Percentiles rank a stretch among this genome's conserved stretches.
phyloP scores from a whole-genome alignment of 2,113 vertebrate species.

The Cephalopterus ornatus region DNA sequence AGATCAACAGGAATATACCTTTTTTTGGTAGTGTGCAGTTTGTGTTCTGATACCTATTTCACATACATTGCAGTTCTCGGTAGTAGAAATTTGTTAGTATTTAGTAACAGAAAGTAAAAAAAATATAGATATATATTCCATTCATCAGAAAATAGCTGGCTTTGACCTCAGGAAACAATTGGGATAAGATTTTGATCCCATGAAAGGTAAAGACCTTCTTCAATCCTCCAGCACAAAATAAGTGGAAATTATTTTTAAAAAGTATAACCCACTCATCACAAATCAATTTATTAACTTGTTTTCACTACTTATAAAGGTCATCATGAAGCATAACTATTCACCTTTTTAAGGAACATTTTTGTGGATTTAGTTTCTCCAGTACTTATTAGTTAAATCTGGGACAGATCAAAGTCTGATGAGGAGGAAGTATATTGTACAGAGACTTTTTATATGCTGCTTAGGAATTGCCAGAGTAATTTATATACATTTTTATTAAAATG shows the following conservation, averaged over 20 bases:
- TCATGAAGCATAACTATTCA: background rate
- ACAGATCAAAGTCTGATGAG: background rate
- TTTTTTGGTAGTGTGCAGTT: background rate
- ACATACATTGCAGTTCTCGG: background rate
- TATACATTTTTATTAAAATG: constrained; percentile 20
- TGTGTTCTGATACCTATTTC: background rate
- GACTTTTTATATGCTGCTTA: background rate
- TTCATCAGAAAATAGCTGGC: background rate
- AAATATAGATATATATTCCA: background rate
- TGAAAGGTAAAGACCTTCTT: background rate
- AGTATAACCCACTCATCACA: background rate
- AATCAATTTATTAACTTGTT: background rate
- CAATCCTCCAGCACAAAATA: background rate
- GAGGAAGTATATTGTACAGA: background rate
- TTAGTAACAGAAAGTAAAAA: background rate
- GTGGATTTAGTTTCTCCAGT: background rate
- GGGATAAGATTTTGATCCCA: background rate
- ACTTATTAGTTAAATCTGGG: background rate
- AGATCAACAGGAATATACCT: background rate
- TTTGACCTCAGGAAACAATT: background rate
- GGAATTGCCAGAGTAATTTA: background rate
- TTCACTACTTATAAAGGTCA: background rate
- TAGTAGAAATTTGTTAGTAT: background rate
- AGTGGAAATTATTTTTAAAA: background rate
- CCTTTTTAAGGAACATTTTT: background rate